Percentiles rank a stretch among this genome's conserved stretches.
phyloP scores from a whole-genome alignment of 1,140 invertebrate genomes.

The Trichogramma pretiosum region DNA sequence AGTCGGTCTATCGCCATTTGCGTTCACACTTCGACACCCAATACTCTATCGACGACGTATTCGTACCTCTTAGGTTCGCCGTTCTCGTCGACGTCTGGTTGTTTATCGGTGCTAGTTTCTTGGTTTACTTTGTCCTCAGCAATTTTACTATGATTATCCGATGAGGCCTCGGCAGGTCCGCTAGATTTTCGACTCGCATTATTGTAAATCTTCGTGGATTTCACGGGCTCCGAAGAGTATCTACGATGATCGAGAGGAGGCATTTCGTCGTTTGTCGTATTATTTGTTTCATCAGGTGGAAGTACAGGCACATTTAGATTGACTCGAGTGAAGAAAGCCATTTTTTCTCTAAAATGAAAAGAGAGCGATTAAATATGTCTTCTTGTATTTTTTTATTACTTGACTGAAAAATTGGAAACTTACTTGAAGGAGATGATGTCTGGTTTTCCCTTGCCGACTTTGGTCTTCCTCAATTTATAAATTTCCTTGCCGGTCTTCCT shows the following conservation, averaged over 20 bases:
- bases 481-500: conserved; percentile 82
- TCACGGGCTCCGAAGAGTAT: conserved; percentile 33
- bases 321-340: conserved; percentile 84
- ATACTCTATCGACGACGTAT: conserved; percentile 58
- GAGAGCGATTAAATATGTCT: too few species aligned
- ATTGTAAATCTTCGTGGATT: background rate
- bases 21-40: conserved; percentile 54
- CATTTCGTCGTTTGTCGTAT: background rate
- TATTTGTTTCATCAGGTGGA: conserved; percentile 52
- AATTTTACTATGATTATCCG: conserved; percentile 8
- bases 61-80: conserved; percentile 53
- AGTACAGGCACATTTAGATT: conserved; percentile 69
- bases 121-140: background rate
- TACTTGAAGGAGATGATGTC: conserved; percentile 90
- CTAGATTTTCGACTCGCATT: background rate
- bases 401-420: conserved; percentile 43
- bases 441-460: conserved; percentile 79
- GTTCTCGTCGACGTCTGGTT: conserved; percentile 25
- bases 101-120: conserved; percentile 13
- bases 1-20: background rate
- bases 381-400: too few species aligned
- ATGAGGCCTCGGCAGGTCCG: background rate
- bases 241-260: conserved; percentile 29
- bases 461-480: conserved; percentile 77
- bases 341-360: conserved; percentile 86